Percentiles rank a stretch among this genome's conserved stretches.
phyloP scores from a whole-genome alignment of 2,797 vertebrate genomes.

The Gambusia yucatana region DNA sequence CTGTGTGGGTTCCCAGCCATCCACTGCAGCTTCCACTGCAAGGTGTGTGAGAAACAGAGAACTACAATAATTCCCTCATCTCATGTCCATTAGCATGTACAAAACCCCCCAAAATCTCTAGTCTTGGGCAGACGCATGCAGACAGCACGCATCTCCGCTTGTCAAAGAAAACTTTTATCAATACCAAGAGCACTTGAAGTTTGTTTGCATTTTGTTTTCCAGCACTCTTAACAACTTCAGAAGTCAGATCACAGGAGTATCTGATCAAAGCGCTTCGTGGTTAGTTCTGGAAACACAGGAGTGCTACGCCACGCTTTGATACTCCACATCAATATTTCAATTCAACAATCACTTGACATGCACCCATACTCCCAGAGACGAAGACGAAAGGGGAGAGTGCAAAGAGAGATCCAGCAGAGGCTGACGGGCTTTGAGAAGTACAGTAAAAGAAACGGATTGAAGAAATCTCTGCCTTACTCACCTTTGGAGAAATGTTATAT shows the following conservation, averaged over 20 bases:
- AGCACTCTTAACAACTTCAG: conserved; percentile 89
- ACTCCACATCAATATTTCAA: conserved; percentile 90
- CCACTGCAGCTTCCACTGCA: conserved; percentile 35
- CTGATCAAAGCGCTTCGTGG: conserved; percentile 88
- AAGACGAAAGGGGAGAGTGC: conserved; percentile 78
- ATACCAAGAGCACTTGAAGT: conserved; percentile 87
- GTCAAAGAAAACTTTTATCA: conserved; percentile 88
- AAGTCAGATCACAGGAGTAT: conserved; percentile 88
- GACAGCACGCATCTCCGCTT: conserved; percentile 77
- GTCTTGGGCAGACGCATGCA: conserved; percentile 71
- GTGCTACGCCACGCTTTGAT: conserved; percentile 87
- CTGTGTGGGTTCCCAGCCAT: conserved; percentile 40
- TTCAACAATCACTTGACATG: conserved; percentile 89
- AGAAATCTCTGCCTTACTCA: conserved; percentile 57
- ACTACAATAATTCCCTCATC: conserved; percentile 68
- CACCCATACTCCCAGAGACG: conserved; percentile 84
- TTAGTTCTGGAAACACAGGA: conserved; percentile 89
- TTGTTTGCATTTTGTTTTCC: conserved; percentile 90
- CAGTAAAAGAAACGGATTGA: conserved; percentile 56
- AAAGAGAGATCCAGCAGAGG: conserved; percentile 49
- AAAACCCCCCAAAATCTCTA: conserved; percentile 68
- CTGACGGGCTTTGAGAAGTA: conserved; percentile 50
- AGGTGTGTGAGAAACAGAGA: conserved; percentile 47
- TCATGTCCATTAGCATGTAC: conserved; percentile 76
- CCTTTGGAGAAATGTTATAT: conserved; percentile 45